A percentile compares a stretch with the other conserved stretches of the same genome.
Evolutionary conservation across 92 coral and sea anemone species (phyloP).

Genomic region (Epizoanthus illoricatus): DNA sequence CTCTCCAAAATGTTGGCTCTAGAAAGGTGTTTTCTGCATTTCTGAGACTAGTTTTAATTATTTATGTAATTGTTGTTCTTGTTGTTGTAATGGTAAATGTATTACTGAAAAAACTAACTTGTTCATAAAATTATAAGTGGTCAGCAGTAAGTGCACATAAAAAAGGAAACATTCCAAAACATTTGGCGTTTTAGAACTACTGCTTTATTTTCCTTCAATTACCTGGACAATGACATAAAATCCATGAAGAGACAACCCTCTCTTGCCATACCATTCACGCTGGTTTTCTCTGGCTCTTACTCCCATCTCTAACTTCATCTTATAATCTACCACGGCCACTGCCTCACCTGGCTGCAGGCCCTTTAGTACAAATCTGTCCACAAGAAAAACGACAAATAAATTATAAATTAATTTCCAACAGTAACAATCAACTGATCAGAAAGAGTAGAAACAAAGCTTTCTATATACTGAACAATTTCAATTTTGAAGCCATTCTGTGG

Average conservation of each 20-base stretch:
- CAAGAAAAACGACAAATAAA: background rate
- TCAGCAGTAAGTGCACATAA: background rate
- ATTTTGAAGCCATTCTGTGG: no score
- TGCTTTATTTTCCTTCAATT: background rate
- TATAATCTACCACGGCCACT: background rate
- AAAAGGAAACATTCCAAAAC: no score
- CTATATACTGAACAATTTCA: no score
- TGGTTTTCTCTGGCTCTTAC: background rate
- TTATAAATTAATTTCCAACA: no score
- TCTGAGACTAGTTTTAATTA: no score
- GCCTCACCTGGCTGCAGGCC: slow-evolving; percentile 10
- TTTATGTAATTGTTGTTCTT: no score
- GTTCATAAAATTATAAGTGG: background rate
- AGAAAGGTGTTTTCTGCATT: background rate
- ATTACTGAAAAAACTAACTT: no score
- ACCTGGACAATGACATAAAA: background rate
- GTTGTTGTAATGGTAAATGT: no score
- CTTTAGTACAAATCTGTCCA: background rate
- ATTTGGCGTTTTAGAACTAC: no score
- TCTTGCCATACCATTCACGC: background rate
- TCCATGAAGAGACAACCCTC: background rate
- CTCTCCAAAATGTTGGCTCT: background rate
- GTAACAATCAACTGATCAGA: no score
- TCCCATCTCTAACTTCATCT: slow-evolving; percentile 8
- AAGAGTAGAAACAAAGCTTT: no score